Conservation (phyloP, 2,888 invertebrate species). For the Kryphioiulus occultus region DNA sequence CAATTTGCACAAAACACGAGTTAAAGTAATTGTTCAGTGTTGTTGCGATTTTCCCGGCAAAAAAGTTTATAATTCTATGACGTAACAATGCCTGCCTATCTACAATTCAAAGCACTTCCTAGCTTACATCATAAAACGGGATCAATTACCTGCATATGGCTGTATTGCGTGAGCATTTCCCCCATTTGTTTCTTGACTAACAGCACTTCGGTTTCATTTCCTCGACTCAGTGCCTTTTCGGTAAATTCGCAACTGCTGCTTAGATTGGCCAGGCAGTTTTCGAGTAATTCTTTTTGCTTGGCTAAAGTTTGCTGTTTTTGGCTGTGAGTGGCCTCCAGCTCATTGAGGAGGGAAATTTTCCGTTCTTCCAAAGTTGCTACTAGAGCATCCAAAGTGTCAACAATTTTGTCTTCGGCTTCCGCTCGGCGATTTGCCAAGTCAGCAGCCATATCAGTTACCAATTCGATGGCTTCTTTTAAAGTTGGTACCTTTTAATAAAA, state of each 20-base stretch:
- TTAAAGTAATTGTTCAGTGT: background rate
- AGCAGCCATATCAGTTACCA: constrained; percentile 59
- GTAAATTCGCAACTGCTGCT: constrained; percentile 64
- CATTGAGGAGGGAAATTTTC: constrained; percentile 59
- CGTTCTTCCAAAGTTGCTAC: constrained; percentile 60
- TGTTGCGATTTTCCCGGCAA: background rate
- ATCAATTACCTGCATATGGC: constrained; percentile 57
- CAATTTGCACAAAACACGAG: background rate
- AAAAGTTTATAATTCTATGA: background rate
- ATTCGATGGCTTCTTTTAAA: constrained; percentile 60
- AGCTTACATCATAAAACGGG: background rate
- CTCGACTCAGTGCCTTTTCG: constrained; percentile 64
- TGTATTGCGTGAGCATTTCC: constrained; percentile 63
- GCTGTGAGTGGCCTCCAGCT: constrained; percentile 60
- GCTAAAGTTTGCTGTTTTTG: constrained; percentile 61
- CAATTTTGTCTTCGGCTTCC: constrained; percentile 59
- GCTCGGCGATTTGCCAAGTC: constrained; percentile 57
- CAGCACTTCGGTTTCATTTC: constrained; percentile 65
- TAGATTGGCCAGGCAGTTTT: constrained; percentile 62
- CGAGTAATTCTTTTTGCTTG: constrained; percentile 61
- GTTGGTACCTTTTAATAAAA: constrained; percentile 58
- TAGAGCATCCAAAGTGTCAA: constrained; percentile 61
- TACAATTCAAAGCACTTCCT: background rate
- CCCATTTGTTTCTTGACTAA: constrained; percentile 65
- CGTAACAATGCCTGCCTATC: background rate